Percentiles rank a stretch among this genome's conserved stretches.
phyloP scores from a whole-genome alignment of 1,140 invertebrate species.

The Phymorhynchus buccinoides region DNA sequence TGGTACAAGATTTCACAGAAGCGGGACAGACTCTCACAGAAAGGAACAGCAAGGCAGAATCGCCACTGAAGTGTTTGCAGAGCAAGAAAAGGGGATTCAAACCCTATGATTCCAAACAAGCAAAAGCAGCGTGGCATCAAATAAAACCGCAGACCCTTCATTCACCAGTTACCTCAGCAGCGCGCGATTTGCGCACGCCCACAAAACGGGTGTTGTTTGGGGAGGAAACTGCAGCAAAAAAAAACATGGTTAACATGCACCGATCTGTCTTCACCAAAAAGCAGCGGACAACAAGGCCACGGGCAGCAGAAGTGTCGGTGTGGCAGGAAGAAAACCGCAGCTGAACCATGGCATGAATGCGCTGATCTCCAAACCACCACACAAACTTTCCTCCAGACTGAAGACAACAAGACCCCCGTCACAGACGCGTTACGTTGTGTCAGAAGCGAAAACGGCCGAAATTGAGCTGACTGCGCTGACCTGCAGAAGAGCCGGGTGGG shows the following conservation, averaged over 20 bases:
- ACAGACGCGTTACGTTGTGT: too few species aligned
- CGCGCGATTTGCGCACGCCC: background rate
- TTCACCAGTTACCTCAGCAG: background rate
- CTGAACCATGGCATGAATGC: constrained; percentile 4
- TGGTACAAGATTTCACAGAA: background rate
- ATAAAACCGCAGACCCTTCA: background rate
- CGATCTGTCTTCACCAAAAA: background rate
- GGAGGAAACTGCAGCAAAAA: background rate
- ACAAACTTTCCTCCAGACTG: background rate
- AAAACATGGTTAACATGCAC: background rate
- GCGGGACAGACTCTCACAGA: background rate
- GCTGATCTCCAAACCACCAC: background rate
- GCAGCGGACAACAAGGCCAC: background rate
- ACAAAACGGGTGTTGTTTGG: background rate
- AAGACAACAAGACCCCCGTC: too few species aligned
- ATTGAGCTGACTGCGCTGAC: too few species aligned
- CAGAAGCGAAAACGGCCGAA: too few species aligned
- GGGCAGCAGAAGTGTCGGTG: background rate
- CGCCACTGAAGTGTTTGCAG: background rate
- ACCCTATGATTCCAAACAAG: background rate
- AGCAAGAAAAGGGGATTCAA: background rate
- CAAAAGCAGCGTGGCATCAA: background rate
- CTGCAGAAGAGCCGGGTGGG: too few species aligned
- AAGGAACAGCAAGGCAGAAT: background rate
- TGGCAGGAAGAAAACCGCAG: background rate